These are phyloP conservation scores for Eulithis testata DNA, from an alignment of 2,888 invertebrate species.

Conservation along the genomic window DNA sequence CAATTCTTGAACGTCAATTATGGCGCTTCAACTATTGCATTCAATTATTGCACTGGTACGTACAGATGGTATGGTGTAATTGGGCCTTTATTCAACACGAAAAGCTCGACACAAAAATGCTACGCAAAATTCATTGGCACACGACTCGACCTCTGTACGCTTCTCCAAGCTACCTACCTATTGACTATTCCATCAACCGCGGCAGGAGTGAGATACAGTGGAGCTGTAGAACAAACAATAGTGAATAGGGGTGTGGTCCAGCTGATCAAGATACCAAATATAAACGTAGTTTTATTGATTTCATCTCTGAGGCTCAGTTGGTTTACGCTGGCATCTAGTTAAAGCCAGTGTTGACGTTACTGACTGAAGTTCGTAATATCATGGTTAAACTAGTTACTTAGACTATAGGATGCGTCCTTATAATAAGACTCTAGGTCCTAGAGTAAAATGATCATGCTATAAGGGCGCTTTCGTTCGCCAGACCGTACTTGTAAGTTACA, in stretches of 20 bases:
- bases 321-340: conserved; percentile 29
- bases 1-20: too few relatives aligned
- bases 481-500: too few relatives aligned
- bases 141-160: conserved; percentile 23
- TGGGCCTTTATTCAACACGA: conserved; percentile 27
- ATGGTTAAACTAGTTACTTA: too few relatives aligned
- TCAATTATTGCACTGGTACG: too few relatives aligned
- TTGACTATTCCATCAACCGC: conserved; percentile 12
- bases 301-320: conserved; percentile 54
- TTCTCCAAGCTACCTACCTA: conserved; percentile 1
- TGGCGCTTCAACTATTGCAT: too few relatives aligned
- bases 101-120: conserved; percentile 8
- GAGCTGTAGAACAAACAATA: conserved; percentile 19
- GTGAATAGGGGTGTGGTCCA: conserved; percentile 67
- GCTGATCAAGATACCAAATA: conserved; percentile 62
- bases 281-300: conserved; percentile 63
- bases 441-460: too few relatives aligned
- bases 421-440: too few relatives aligned
- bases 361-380: not conserved
- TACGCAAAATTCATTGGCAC: conserved; percentile 23
- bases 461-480: too few relatives aligned
- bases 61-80: too few relatives aligned
- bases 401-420: too few relatives aligned
- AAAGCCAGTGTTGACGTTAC: conserved; percentile 1
- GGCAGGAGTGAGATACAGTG: conserved; percentile 23